phyloP scores from a whole-genome alignment of 1,140 invertebrate species.

The Tribolium madens region DNA sequence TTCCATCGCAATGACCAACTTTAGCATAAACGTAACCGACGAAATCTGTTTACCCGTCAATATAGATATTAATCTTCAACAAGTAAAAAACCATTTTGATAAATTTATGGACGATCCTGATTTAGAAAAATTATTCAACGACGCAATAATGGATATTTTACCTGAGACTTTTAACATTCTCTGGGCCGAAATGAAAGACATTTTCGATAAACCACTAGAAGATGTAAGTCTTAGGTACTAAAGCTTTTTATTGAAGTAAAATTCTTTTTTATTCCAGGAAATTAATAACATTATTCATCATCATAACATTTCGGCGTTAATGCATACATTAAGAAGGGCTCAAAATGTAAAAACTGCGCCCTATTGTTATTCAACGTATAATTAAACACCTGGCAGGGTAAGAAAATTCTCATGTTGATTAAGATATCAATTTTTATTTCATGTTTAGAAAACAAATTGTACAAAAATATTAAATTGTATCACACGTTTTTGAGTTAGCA shows the following conservation, averaged over 20 bases:
- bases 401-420: neutral
- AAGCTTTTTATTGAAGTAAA: neutral
- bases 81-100: constrained; percentile 50
- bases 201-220: constrained; percentile 49
- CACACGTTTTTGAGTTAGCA: neutral
- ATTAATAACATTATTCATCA: neutral
- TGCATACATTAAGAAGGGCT: neutral
- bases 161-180: constrained; percentile 54
- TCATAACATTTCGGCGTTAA: neutral
- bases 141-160: constrained; percentile 49
- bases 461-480: neutral
- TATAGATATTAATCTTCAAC: neutral
- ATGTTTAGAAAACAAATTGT: neutral
- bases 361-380: neutral
- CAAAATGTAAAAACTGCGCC: neutral
- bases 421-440: neutral
- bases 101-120: constrained; percentile 55
- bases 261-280: neutral
- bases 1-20: constrained; percentile 34
- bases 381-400: neutral
- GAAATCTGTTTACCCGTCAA: neutral
- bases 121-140: constrained; percentile 53
- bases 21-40: constrained; percentile 4
- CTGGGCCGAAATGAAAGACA: constrained; percentile 55
- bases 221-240: constrained; percentile 45